phyloP scores from a whole-genome alignment of 2,888 invertebrate genomes.

The Macrophya alboannulata region DNA sequence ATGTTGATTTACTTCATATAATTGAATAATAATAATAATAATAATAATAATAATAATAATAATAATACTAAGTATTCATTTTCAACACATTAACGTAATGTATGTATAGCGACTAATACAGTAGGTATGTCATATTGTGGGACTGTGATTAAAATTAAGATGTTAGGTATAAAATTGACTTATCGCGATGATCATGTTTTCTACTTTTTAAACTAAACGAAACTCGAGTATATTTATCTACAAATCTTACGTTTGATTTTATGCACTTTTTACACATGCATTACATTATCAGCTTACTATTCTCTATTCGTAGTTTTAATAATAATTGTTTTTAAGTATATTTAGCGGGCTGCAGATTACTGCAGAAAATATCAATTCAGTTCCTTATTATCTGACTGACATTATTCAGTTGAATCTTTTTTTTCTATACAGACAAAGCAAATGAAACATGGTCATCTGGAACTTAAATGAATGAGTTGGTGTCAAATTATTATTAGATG shows the following conservation, averaged over 20 bases:
- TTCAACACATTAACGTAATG: constrained; percentile 44
- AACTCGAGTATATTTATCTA: neutral
- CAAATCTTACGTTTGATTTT: constrained; percentile 4
- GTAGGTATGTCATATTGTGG: constrained; percentile 52
- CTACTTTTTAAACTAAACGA: constrained; percentile 14
- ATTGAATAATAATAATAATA: neutral
- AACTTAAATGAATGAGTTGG: constrained; percentile 46
- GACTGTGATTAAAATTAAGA: constrained; percentile 56
- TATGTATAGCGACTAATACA: constrained; percentile 51
- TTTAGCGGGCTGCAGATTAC: neutral
- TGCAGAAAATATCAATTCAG: neutral
- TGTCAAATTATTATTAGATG: constrained; percentile 57
- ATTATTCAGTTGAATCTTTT: constrained; percentile 13
- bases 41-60: constrained; percentile 6
- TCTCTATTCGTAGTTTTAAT: neutral
- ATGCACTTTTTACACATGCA: constrained; percentile 44
- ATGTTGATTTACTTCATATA: constrained; percentile 41
- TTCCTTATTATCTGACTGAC: neutral
- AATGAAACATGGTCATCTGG: constrained; percentile 49
- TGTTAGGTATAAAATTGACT: constrained; percentile 44
- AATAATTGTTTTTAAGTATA: neutral
- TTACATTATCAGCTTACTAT: neutral
- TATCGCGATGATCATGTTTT: constrained; percentile 43
- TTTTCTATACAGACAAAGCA: neutral
- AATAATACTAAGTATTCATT: constrained; percentile 36